Conservation (phyloP, 30 jellyfish, hydroid and myxozoan genomes). For the Sanderia malayensis region DNA sequence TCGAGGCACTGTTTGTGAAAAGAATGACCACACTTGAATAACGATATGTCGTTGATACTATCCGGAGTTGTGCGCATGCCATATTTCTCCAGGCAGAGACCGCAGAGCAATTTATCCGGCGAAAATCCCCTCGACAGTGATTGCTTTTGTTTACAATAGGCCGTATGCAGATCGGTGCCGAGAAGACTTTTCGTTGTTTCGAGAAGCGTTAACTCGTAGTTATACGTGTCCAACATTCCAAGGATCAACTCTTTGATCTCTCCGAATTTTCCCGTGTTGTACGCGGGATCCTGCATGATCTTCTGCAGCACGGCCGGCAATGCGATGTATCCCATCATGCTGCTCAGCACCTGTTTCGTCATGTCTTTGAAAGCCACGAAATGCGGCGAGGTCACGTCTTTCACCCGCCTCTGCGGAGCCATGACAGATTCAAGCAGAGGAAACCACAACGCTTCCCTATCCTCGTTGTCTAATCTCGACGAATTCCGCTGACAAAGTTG, state of each 20-base stretch:
- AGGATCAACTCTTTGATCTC: slow-evolving; percentile 88
- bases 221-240: slow-evolving; percentile 97
- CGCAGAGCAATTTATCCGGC: slow-evolving; percentile 57
- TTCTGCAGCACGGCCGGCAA: slow-evolving; percentile 93
- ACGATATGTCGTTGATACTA: slow-evolving; percentile 41
- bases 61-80: slow-evolving; percentile 53
- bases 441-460: slow-evolving; percentile 94
- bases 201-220: slow-evolving; percentile 86
- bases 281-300: slow-evolving; percentile 97
- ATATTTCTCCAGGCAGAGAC: slow-evolving; percentile 59
- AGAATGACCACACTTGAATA: slow-evolving; percentile 86
- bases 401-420: slow-evolving; percentile 95
- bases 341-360: slow-evolving; percentile 85
- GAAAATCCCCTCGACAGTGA: slow-evolving; percentile 71
- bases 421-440: slow-evolving; percentile 91
- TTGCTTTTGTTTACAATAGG: slow-evolving; percentile 73
- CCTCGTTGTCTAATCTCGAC: slow-evolving; percentile 84
- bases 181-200: slow-evolving; percentile 86
- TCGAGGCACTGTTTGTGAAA: slow-evolving; percentile 88
- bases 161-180: slow-evolving; percentile 80
- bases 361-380: slow-evolving; percentile 87
- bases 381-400: slow-evolving; percentile 82
- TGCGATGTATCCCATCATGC: slow-evolving; percentile 96
- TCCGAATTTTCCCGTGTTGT: slow-evolving; percentile 96
- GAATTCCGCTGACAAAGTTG: slow-evolving; percentile 86